A percentile compares a stretch with the other conserved stretches of the same genome.
Conservation (phyloP, 1,140 invertebrate genomes). For the Scaptomyza hsui region DNA sequence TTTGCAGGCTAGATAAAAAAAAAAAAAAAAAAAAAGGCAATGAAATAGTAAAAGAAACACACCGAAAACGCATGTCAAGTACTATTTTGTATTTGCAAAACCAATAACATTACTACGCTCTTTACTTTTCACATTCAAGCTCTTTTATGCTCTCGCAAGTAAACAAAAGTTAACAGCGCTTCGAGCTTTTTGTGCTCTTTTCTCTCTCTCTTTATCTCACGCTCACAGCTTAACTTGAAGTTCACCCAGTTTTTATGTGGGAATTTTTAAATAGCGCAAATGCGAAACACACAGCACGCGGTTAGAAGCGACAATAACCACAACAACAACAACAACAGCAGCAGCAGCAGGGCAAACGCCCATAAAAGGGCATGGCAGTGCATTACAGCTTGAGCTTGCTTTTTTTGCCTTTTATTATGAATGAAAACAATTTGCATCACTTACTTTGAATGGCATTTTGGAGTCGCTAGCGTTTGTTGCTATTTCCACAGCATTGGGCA, state of each 20-base stretch:
- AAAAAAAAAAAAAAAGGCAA: conserved; percentile 24
- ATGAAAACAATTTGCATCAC: conserved; percentile 23
- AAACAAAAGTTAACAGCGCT: conserved; percentile 46
- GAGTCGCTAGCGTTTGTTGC: conserved; percentile 53
- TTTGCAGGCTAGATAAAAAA: conserved; percentile 22
- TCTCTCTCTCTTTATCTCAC: conserved; percentile 13
- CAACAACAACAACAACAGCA: conserved; percentile 30
- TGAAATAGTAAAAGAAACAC: conserved; percentile 48
- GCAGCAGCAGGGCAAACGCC: conserved; percentile 41
- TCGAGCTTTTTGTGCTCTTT: conserved; percentile 27
- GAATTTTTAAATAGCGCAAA: conserved; percentile 50
- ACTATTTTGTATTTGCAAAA: conserved; percentile 37
- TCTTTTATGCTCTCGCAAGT: conserved; percentile 18
- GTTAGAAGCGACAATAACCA: conserved; percentile 29
- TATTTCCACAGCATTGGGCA: conserved; percentile 60
- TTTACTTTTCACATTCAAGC: conserved; percentile 1
- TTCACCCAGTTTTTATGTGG: conserved; percentile 48
- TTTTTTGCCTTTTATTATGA: conserved; percentile 3
- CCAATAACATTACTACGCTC: conserved; percentile 17
- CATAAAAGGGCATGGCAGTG: conserved; percentile 68
- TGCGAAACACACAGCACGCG: conserved; percentile 46
- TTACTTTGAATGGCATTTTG: conserved; percentile 76
- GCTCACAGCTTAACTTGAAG: conserved; percentile 34
- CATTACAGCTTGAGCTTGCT: conserved; percentile 8
- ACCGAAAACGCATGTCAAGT: conserved; percentile 36